Evolutionary conservation across 2,113 vertebrate species (phyloP), one percentile per base, ranked within the genome.

Genomic region (Caranx ignobilis): DNA sequence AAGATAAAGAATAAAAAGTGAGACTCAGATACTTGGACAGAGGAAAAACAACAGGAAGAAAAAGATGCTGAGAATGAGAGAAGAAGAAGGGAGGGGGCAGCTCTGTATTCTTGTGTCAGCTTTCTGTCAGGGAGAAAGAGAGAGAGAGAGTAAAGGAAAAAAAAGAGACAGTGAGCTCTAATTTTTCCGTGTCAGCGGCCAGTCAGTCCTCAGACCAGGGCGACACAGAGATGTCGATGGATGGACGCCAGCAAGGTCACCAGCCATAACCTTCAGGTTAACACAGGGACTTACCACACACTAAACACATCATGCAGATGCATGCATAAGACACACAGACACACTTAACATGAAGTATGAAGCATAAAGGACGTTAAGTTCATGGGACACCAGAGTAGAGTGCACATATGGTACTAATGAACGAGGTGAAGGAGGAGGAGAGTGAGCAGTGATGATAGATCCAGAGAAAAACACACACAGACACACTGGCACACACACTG

Each of bases 171-270:
- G 78, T 7, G 3, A 41, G 75, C 65, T 81, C 63, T 80, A 65
- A 84, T 81, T 82, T 77, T 77, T 73, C 85, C 67, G 67, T 65
- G 88, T 93, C 91, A 90, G 88, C 89, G 71, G 87, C 86, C 87
- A 85, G 87, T 72, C 88, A 83, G 87, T 71, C 37, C 81, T 21
- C 62, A 71, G 72, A 50, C 70, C 74, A 31, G 41, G 65, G 81
- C 66, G 62, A 76, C 88, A 39, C 8, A 8, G 31, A 48, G 64
- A 64, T 8, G 68, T 91, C 90, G 7, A 90, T 89, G 82, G 75
- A 72, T 57, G 81, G 85, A 89, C 54, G 92, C 89, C 81, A 84
- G 70, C 50, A 75, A 82, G 83, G 83, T 86, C 74, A 83, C 16
- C 54, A 66, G 82, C 43, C 48, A 31, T 85, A 78, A 81, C 78